These are phyloP conservation scores for Trinectes maculatus DNA, from an alignment of 2,113 vertebrate species.

Conservation along the genomic window DNA sequence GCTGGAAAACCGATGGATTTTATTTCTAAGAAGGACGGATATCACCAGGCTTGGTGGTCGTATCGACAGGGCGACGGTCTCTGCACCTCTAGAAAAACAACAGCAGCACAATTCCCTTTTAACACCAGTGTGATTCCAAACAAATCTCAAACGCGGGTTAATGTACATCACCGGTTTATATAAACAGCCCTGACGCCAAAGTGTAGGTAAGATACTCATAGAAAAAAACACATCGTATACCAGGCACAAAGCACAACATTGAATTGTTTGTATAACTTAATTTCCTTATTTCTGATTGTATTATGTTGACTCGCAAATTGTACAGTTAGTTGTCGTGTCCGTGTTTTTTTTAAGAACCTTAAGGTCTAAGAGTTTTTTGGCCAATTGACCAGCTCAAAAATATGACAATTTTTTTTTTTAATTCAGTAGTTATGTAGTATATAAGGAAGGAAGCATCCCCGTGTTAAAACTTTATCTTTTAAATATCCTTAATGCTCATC, in stretches of 20 bases:
- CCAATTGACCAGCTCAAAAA: background rate
- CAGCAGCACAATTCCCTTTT: background rate
- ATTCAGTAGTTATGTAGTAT: too few species aligned
- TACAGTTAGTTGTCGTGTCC: background rate
- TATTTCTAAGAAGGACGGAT: conserved; percentile 8
- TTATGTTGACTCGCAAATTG: too few species aligned
- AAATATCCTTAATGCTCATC: too few species aligned
- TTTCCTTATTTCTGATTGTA: too few species aligned
- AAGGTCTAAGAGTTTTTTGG: too few species aligned
- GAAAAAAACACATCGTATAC: background rate
- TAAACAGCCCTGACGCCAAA: conserved; percentile 29
- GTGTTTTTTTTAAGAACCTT: background rate
- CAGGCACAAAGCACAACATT: conserved; percentile 6
- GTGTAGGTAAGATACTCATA: conserved; percentile 27
- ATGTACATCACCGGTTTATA: background rate
- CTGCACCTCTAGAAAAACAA: background rate
- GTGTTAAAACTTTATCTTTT: too few species aligned
- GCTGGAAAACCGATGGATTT: background rate
- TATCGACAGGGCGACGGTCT: background rate
- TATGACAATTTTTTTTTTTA: too few species aligned
- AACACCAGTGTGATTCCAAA: background rate
- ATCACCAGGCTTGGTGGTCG: background rate
- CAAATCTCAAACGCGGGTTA: background rate
- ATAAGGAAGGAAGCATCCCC: too few species aligned
- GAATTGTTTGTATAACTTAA: conserved; percentile 3